Base-by-base conservation (phyloP, 1,140 invertebrate species). In the Megathymus violae region DNA sequence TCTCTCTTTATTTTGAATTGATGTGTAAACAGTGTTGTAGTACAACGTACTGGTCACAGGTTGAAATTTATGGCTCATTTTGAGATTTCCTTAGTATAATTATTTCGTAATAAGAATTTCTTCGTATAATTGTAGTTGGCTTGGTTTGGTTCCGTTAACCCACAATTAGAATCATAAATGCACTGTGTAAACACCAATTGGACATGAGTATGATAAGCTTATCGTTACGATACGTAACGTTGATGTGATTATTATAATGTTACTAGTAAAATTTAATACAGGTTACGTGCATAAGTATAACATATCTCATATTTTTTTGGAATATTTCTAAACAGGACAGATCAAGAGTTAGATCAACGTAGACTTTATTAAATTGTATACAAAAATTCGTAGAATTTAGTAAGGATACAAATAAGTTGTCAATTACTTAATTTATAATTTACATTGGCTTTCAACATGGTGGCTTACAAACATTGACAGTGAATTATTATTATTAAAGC, bases 21-120 rank as follows among this genome's bases (percentile, higher is more conserved):
- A 73, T 13, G 69, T 77, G 41, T 89, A 89, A 58, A 84, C 76
- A 69, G 87, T 86, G 68, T 86, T 81, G 75, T 78, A 82, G 56
- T 82, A 87, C 46, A 85, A 87, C 27, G 76, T 74, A 66, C 70
- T 83, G 13, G 71, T 66, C 7, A 76, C 71, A 46, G 71, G 74
- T 61, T 70, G 69, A 47, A 62, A 67, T 25, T 66, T 76, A 64
- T 71, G 74, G 34, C 60, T 76, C 82, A 88, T 85, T 60, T 72
- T 81, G 63, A 6, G 3, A 46, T n/a, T 22, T 27, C 34, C 43
- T 41, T 40, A 31, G 62, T 38, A 22, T 43, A n/a, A 40, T 44
- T 56, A 11, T 41, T 31, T 25, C 27, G n/a, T 40, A 56, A 60
- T 56, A 52, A 64, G 43, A 63, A 11, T 64, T 44, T 43, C 38